phyloP scores from a whole-genome alignment of 2,113 vertebrate genomes.

The Gallinago jamesoni region DNA sequence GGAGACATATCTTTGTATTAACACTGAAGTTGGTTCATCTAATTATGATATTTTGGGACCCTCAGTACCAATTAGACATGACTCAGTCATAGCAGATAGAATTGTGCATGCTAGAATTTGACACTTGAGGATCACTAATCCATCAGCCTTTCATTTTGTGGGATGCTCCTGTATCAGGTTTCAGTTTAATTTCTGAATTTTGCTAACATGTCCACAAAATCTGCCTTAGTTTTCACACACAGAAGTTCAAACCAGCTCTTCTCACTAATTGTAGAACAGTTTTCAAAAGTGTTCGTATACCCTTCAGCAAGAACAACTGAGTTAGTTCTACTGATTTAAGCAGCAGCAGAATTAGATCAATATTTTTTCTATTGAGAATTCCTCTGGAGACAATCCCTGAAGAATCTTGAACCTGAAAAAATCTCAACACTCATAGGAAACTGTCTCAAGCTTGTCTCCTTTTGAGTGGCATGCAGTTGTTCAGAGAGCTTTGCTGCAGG shows the following conservation, averaged over 20 bases:
- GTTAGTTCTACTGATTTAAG: not conserved
- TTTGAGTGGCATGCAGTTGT: not conserved
- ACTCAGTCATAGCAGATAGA: not conserved
- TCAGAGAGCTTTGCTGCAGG: not conserved
- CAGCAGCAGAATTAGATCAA: not conserved
- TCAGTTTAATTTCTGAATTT: not conserved
- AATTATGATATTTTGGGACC: not conserved
- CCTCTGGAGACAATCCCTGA: not conserved
- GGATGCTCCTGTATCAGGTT: not conserved
- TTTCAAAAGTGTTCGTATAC: not conserved
- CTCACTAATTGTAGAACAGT: fast-evolving
- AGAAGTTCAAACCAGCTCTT: not conserved
- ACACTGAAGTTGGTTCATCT: not conserved
- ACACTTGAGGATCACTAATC: not conserved
- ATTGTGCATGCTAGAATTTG: not conserved
- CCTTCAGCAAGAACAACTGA: not conserved
- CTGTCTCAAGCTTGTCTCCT: not conserved
- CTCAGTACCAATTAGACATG: not conserved
- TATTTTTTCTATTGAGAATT: not conserved
- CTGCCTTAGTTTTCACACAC: not conserved
- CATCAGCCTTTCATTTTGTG: not conserved
- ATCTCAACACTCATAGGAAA: not conserved
- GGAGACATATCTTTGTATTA: not conserved
- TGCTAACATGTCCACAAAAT: not conserved
- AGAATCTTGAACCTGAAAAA: not conserved